Base-by-base conservation (phyloP, 2,113 vertebrate species). In the Heterotilapia buettikoferi region DNA sequence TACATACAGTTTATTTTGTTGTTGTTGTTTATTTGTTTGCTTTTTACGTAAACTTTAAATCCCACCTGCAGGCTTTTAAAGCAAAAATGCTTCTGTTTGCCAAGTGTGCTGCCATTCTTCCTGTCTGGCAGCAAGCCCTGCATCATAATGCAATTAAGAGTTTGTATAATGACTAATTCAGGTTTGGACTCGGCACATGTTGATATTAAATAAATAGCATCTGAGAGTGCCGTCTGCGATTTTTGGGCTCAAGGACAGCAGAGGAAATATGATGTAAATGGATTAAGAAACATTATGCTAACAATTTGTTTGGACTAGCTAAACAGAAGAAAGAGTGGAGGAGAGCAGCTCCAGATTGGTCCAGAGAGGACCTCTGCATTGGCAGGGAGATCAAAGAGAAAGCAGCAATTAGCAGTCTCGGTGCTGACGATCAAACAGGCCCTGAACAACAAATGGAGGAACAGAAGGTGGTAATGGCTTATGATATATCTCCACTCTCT, bases 371-470 rank as follows among this genome's bases (percentile, higher is more conserved):
- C 88, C 82, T 86, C 56, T 24, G 13, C 63, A 11, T 38, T 6
- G 11, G 79, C 71, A 59, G 21, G n/a, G 54, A 91, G 89, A 94
- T 93, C 50, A 94, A 93, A 94, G 79, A 81, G 66, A 83, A 83
- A 63, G 59, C 76, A 61, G 86, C 86, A 90, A 93, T 93, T 91
- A 94, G 84, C 83, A 79, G 56, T 52, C 76, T 86, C 45, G 2
- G 79, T 45, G 85, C 4, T 68, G 33, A 82, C 26, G 86, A 92
- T 92, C 88, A 90, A 86, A 92, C 82, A 38, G 31, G 61, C 66
- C 71, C 36, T 2, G 16, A 71, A 88, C 82, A 91, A 91, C 89
- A 89, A 87, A 93, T 88, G 18, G 47, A 80, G 43, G 82, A 87
- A 90, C 93, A 92, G 86, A 85, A 84, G 82, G 80, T 31, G 12